Base-by-base conservation (phyloP, 2,113 vertebrate genomes). In the Apaloderma vittatum region DNA sequence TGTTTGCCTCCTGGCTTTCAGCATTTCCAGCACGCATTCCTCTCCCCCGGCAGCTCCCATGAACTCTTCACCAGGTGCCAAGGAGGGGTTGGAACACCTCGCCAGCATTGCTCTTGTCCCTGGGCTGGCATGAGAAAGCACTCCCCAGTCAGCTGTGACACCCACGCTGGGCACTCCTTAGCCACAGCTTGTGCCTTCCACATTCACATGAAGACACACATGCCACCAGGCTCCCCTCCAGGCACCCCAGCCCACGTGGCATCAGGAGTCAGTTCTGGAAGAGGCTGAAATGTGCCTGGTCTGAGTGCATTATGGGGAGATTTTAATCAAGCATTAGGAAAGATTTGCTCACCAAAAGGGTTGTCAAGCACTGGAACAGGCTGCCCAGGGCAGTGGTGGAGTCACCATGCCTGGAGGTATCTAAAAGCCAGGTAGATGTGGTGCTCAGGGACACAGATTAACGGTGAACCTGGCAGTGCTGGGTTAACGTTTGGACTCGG, bases 1-100 rank as follows among this genome's bases (percentile, higher is more conserved):
- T 51, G 86, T 92, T 94, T 95, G 68, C 72, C 72, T 92, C 57
- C 86, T 89, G 81, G 76, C 71, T 94, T 66, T 45, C 61, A 17
- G 21, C 2, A 0, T 74, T 83, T 37, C 45, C 55, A 24, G 30
- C 54, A n/a, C 20, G 7, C 22, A 23, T 78, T 83, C 66, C 51
- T 86, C 55, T 86, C 32, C 51, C 36, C 3, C 6, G 66, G 86
- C 67, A 74, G 94, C 76, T 70, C 57, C 57, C 59, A 70, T 65
- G 59, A 78, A 73, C 54, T 72, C 61, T 54, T 46, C 49, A 63
- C 55, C 37, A 29, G 55, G 51, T 86, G 72, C 76, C 76, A 77
- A 94, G 62, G 46, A 89, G 27, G 21, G 40, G 55, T 15, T 79
- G 72, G 32, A 86, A 40, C 51, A 82, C 76, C 29, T n/a, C 61